Base-by-base conservation (phyloP, 2,113 vertebrate genomes). In the Scopus umbretta region DNA sequence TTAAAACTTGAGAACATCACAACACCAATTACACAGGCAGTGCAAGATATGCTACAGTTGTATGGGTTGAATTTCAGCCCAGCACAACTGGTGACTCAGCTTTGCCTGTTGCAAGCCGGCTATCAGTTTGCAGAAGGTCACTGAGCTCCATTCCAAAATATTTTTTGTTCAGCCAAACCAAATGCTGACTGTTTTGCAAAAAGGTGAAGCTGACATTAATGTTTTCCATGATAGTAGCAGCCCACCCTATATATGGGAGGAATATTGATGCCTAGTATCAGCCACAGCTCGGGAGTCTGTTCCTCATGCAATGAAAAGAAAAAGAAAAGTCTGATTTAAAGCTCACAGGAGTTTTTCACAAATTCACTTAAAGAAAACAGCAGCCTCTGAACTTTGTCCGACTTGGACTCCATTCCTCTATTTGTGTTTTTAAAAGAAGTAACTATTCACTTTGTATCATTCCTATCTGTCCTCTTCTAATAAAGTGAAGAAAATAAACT, bases 111-210 rank as follows among this genome's bases (percentile, higher is more conserved):
- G 86, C 84, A 94, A 86, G 62, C 36, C 6, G 4, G 56, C 89
- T 96, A 91, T 94, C 95, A 92, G 27, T 84, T 94, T 92, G 81
- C 89, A 95, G 80, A 73, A 95, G 96, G 91, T 95, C 93, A 73
- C 32, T 58, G 45, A 91, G 79, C 91, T 82, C 74, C 53, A 22
- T 82, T 94, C 68, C 73, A 94, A 97, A 97, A 86, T 70, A 86
- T 49, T 85, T 95, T 92, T 91, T 88, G 86, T 92, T 95, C 89
- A 80, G 92, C 80, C 80, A 94, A 92, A 86, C n/a, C 62, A 91
- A 95, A 95, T 63, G 50, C 74, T 85, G 89, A 23, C 50, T 94
- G 83, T 95, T 97, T 92, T 95, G 58, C 53, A 76, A 63, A 87
- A 94, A 94, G 97, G 86, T 96, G 78, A 92, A 91, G 87, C 62